Evolutionary conservation across 2,797 vertebrate genomes (phyloP), one percentile per base, ranked within the genome.

Genomic region (Tadarida brasiliensis): DNA sequence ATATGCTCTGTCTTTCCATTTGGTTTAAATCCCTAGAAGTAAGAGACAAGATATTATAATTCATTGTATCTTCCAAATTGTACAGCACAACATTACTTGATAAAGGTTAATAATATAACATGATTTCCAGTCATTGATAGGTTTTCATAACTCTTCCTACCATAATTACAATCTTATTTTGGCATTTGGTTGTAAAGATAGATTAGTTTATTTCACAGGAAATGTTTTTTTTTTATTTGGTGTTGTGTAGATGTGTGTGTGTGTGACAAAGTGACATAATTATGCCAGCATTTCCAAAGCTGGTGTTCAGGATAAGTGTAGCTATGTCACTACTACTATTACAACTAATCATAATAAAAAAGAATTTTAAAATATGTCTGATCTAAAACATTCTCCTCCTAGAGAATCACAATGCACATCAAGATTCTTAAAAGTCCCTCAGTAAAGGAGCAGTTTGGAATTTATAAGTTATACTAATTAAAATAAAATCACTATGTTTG

Each of bases 401-500:
- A 33, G 7, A 61, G 39, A 80, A 49, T 71, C 24, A 77, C 7
- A n/a, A 2, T n/a, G 47, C n/a, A 54, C 30, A n/a, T 44, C 33
- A 56, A 78, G 24, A 82, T 93, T 81, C 67, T 86, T n/a, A 86
- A 61, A 77, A 82, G 10, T 54, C 30, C 67, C 17, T 87, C 24
- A 68, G 11, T 44, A 91, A 86, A 91, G 20, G 1, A 67, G 11
- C 7, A 77, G 33, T 11, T 44, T 61, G 8, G 7, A 1, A 33
- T 11, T 82, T 89, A 51, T 35, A 91, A 67, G 17, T 68, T 73
- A 9, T 51, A 6, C 51, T 93, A 33, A 91, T 77, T 85, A 77
- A 93, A 94, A 87, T 82, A 49, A 95, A 95, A 85, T 86, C 20
- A 22, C 19, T 12, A 19, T 63, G 1, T 89, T 70, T 93, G n/a